Evolutionary conservation across 2,888 invertebrate genomes (phyloP), one percentile per base, ranked within the genome.

Genomic region (Volucella bombylans): DNA sequence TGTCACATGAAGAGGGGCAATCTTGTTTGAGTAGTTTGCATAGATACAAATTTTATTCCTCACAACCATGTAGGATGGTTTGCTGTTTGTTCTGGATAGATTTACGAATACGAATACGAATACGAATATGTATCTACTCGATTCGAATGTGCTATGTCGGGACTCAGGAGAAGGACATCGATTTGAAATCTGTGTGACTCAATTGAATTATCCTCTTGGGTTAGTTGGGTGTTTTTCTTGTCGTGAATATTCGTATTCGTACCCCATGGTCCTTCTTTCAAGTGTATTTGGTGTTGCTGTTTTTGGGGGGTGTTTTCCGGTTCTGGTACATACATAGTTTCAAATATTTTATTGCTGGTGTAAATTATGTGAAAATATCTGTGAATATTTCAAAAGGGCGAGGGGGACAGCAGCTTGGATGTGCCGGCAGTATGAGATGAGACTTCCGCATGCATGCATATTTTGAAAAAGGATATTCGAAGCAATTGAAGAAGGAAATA

Each of bases 291-390:
- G 14, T 74, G 54, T 12, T n/a, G 31, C 11, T 23, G 4, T 65
- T 67, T n/a, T 2, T 8, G 39, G 57, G 41, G 31, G 77, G 59
- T 57, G 45, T 76, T 39, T 64, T 72, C 77, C 73, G 62, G 68
- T 62, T 68, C 55, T 57, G 23, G 68, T 52, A 85, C 71, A 82
- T 52, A 85, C 71, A 82, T 85, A 85, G 85, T 85, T 85, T 80
- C 85, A 72, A 85, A 85, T 85, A 85, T 81, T 85, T 82, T 85
- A 77, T 81, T 85, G 76, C 81, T 76, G 85, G 85, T 81, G 85
- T 81, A 81, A 85, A 85, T 85, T 81, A 85, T 81, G 81, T 81
- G 85, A 76, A 80, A 72, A 80, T 76, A 85, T 85, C 62, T 80
- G 74, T 67, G 76, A 71, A 72, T 71, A 76, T 85, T 68, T 76